These are phyloP conservation scores for Geodia barretti DNA, from an alignment of 37 sponge, comb jelly and placozoan genomes.

Conservation along the genomic window DNA sequence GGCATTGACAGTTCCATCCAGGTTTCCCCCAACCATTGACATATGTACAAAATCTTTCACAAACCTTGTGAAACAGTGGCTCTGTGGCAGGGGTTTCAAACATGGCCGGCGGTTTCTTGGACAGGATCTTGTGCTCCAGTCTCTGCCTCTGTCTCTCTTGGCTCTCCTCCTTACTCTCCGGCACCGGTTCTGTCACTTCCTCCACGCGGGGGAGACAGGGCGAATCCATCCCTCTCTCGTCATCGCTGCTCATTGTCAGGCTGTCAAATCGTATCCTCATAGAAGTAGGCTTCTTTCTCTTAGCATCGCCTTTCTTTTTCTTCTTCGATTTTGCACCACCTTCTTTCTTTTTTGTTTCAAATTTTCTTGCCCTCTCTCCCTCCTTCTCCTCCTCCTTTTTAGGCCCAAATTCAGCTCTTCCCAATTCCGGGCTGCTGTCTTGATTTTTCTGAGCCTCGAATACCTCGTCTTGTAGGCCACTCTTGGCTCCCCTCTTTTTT, in stretches of 20 bases:
- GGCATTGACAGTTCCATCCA: no score
- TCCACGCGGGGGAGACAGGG: neutral
- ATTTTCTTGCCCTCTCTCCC: constrained; percentile 16
- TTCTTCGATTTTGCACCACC: neutral
- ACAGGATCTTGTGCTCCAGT: constrained; percentile 35
- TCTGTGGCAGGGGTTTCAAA: constrained; percentile 61
- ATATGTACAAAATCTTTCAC: no score
- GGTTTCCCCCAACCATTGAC: no score
- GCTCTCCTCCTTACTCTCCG: neutral
- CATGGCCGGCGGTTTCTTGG: constrained; percentile 55
- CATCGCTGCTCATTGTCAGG: constrained; percentile 55
- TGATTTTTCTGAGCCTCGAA: neutral
- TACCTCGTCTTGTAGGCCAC: neutral
- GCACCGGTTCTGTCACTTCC: neutral
- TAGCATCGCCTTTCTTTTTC: neutral
- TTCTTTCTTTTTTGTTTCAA: constrained; percentile 14
- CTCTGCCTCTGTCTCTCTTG: constrained; percentile 6
- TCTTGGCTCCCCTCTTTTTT: neutral
- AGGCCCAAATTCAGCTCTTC: neutral
- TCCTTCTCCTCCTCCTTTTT: constrained; percentile 30
- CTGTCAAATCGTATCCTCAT: constrained; percentile 46
- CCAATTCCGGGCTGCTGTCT: neutral
- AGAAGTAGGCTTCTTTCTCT: neutral
- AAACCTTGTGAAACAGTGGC: constrained; percentile 59
- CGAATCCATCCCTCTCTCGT: constrained; percentile 8